Evolutionary conservation across 1,140 invertebrate genomes (phyloP), one percentile per base, ranked within the genome.

Genomic region (Drosophila sechellia): DNA sequence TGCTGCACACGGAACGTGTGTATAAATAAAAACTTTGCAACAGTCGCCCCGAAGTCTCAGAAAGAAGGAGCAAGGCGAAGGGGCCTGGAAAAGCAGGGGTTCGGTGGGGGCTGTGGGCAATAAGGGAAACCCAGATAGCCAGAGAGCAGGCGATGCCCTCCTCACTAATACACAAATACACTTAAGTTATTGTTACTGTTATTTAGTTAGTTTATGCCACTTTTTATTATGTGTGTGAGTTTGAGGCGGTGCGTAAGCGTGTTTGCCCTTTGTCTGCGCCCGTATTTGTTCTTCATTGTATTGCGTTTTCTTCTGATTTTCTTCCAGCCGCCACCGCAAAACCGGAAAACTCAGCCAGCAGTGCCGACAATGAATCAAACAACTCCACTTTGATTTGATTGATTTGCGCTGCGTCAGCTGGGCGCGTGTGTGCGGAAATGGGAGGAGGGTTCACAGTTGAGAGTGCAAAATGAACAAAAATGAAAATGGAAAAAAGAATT

Each of bases 151-250:
- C 73, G 42, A 60, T 77, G 63, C 72, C 72, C 61, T 34, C 55
- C 61, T 20, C 55, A 55, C 71, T 86, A 87, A 86, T 86, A 87
- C 83, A 86, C 79, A 87, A 83, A 87, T 77, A 86, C 84, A 86
- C 84, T 86, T 86, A 87, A 87, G 83, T 86, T 86, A 89, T 89
- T 87, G 83, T 87, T 89, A 89, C 84, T 84, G 84, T 89, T 89
- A 89, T 89, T 89, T 89, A 89, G 84, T 89, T 89, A 90, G 84
- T 89, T 89, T 84, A 89, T 83, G 83, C 79, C 84, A 86, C 84
- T 89, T 89, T 89, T 79, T 87, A 86, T 87, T 77, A 77, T 76
- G 57, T 70, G 64, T 74, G 35, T 45, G 27, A 59, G 42, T 50
- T 25, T 68, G 56, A 56, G 52, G 49, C 31, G 31, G 43, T 13